Base-by-base conservation (phyloP, 2,888 invertebrate species). In the Cybosia mesomella region DNA sequence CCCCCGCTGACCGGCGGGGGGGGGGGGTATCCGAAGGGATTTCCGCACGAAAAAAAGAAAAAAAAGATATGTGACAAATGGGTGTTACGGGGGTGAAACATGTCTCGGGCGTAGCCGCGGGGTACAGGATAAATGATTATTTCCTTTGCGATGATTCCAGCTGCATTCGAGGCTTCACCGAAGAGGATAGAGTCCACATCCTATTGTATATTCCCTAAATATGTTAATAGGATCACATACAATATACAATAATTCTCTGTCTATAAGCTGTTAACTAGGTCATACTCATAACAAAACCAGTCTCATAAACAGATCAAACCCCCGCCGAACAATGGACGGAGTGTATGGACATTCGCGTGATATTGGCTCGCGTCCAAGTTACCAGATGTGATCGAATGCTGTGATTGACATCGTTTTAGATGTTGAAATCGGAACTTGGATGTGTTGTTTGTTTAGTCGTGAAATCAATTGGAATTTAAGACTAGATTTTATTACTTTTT, bases 401-500 rank as follows among this genome's bases (percentile, higher is more conserved):
- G 75, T 82, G 79, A 82, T 82, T 82, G 82, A 82, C 82, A 82
- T 69, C 70, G 71, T 74, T 81, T 81, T 65, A 71, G 62, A 64
- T 13, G 43, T 7, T 36, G 24, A 53, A 58, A 28, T 18, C 36
- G 18, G 3, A 9, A 34, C 43, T 21, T 36, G 36, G 24, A 57
- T 28, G 11, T 36, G n/a, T 11, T 10, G 49, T 13, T n/a, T 32
- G 24, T 61, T 61, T 49, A n/a, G 18, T 49, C 9, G 49, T 49
- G 43, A 13, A 55, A 55, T 55, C 22, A 55, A 13, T 55, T 22
- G 55, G 15, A 55, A 24, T 55, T 55, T 24, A 13, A 24, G 4
- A 39, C 15, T 4, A 4, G 0, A 18, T 18, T 43, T 18, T 43
- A 43, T 43, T 15, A 18, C 18, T 11, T 43, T 43, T n/a, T n/a